phyloP scores from a whole-genome alignment of 1,140 invertebrate species.

The Pseudomyrmex sp. region DNA sequence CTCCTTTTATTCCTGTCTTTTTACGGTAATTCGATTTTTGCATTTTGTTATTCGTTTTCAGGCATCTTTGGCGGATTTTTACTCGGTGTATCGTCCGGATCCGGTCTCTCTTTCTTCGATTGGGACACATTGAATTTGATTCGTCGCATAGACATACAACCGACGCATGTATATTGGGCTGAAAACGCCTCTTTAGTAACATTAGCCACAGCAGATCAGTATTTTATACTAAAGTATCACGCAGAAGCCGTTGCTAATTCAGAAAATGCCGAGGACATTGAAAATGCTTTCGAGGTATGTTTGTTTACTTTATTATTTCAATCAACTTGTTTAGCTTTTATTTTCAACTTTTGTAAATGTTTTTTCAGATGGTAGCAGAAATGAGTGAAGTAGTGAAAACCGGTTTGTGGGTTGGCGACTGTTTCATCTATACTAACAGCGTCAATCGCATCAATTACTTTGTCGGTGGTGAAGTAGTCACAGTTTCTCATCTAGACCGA shows the following conservation, averaged over 20 bases:
- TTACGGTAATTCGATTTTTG: neutral
- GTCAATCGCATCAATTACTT: conserved; percentile 99
- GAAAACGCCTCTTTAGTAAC: conserved; percentile 98
- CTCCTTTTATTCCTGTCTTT: neutral
- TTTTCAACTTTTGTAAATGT: neutral
- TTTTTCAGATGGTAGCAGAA: conserved; percentile 91
- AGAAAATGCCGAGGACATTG: conserved; percentile 96
- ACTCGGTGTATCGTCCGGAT: conserved; percentile 96
- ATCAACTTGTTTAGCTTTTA: no score
- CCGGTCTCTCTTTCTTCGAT: conserved; percentile 98
- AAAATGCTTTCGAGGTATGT: conserved; percentile 97
- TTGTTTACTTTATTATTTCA: neutral
- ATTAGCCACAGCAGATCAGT: conserved; percentile 97
- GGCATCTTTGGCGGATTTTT: conserved; percentile 98
- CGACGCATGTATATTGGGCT: conserved; percentile 98
- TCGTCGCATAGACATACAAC: conserved; percentile 97
- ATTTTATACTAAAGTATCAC: conserved; percentile 97
- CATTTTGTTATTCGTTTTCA: conserved; percentile 78
- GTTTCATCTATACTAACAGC: conserved; percentile 99
- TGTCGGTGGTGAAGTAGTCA: conserved; percentile 99
- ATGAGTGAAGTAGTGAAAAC: conserved; percentile 97
- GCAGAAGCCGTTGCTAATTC: conserved; percentile 90
- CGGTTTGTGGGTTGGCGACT: conserved; percentile 99
- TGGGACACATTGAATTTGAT: conserved; percentile 98
- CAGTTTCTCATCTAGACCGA: conserved; percentile 98